Conservation (phyloP, 2,113 vertebrate species). For the Donacobius atricapilla region DNA sequence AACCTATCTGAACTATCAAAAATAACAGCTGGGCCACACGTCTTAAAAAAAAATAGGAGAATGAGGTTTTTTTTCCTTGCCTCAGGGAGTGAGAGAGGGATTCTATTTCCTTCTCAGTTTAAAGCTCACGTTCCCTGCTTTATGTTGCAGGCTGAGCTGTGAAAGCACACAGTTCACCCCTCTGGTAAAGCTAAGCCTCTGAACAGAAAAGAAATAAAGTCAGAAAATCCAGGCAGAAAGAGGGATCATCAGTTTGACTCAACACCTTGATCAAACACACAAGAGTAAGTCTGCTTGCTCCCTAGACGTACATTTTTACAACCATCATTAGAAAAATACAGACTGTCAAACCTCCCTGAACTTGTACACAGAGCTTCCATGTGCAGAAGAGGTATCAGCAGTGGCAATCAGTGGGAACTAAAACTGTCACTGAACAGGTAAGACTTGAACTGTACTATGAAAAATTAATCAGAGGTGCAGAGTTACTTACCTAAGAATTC, state of each 20-base stretch:
- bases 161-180: not conserved
- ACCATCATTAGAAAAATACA: not conserved
- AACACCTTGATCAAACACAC: not conserved
- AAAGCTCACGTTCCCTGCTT: not conserved
- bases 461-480: not conserved
- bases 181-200: not conserved
- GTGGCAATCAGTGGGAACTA: not conserved
- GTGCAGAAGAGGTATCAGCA: not conserved
- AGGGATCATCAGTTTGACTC: not conserved
- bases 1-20: not conserved
- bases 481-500: not conserved
- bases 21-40: not conserved
- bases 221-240: not conserved
- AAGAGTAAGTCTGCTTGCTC: not conserved
- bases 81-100: not conserved
- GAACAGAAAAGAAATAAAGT: not conserved
- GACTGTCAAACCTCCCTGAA: not conserved
- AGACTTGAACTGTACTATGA: not conserved
- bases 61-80: not conserved
- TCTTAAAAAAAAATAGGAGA: not conserved
- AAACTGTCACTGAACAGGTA: not conserved
- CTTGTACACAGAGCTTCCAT: not conserved
- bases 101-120: constrained; percentile 4
- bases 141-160: not conserved
- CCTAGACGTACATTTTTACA: not conserved